Conservation (phyloP, 2,113 vertebrate species). For the Thunnus maccoyii region DNA sequence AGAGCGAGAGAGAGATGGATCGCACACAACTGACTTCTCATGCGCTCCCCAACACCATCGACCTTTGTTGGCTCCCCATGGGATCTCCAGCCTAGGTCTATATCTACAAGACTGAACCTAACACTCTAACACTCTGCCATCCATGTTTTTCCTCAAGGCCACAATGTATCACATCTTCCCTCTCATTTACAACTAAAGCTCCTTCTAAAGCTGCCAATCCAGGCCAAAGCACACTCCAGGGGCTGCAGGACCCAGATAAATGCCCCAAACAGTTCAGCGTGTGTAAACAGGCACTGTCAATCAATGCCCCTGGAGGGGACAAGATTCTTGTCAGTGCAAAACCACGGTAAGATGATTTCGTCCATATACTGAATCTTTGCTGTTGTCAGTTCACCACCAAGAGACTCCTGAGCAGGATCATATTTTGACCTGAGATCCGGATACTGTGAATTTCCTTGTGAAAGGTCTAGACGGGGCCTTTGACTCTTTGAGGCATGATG, state of each 20-base stretch:
- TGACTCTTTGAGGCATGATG: background rate
- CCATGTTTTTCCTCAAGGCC: conserved; percentile 44
- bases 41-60: conserved; percentile 46
- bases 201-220: conserved; percentile 47
- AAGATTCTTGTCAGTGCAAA: conserved; percentile 15
- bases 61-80: conserved; percentile 56
- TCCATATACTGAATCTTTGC: conserved; percentile 9
- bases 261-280: conserved; percentile 32
- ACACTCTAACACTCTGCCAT: conserved; percentile 55
- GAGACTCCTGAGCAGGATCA: background rate
- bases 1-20: conserved; percentile 20
- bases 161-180: conserved; percentile 20
- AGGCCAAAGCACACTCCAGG: conserved; percentile 45
- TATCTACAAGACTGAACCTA: conserved; percentile 55
- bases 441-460: background rate
- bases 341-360: background rate
- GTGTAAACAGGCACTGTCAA: conserved; percentile 60
- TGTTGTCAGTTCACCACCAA: background rate
- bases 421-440: background rate
- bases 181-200: conserved; percentile 62
- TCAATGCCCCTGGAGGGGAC: conserved; percentile 39
- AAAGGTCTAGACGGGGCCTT: background rate
- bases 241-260: conserved; percentile 46
- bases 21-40: conserved; percentile 32
- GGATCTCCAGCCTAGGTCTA: conserved; percentile 47